phyloP scores from a whole-genome alignment of 2,113 vertebrate species.

The Rhipidura dahli region DNA sequence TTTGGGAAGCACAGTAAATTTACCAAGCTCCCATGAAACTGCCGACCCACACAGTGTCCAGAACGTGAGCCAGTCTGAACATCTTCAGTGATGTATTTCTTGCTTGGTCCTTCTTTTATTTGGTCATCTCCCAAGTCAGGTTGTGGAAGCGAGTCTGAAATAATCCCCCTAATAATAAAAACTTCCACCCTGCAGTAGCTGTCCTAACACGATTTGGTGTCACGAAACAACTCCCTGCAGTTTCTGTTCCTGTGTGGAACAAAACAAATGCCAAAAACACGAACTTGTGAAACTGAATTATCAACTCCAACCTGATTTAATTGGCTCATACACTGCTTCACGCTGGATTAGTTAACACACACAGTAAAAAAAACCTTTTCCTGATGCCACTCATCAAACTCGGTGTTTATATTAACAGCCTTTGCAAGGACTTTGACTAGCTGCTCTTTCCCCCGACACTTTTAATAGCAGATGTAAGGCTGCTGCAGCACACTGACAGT shows the following conservation, averaged over 20 bases:
- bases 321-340: not conserved
- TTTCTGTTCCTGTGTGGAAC: slow-evolving; percentile 25
- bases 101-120: not conserved
- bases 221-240: not conserved
- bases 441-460: not conserved
- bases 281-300: slow-evolving; percentile 4
- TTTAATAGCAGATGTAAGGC: not conserved
- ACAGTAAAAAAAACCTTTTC: not conserved
- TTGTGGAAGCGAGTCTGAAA: not conserved
- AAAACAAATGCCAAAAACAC: not conserved
- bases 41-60: not conserved
- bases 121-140: not conserved
- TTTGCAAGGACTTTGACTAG: not conserved
- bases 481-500: not conserved
- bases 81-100: not conserved
- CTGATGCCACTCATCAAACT: not conserved
- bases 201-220: not conserved
- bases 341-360: not conserved
- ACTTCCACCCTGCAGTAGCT: not conserved
- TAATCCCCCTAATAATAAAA: not conserved
- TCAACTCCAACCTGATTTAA: not conserved
- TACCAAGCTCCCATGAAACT: not conserved
- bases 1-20: not conserved
- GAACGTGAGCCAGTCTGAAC: not conserved
- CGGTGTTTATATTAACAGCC: not conserved